Evolutionary conservation across 2,888 invertebrate species (phyloP).

Genomic region (Octodonta nipae): DNA sequence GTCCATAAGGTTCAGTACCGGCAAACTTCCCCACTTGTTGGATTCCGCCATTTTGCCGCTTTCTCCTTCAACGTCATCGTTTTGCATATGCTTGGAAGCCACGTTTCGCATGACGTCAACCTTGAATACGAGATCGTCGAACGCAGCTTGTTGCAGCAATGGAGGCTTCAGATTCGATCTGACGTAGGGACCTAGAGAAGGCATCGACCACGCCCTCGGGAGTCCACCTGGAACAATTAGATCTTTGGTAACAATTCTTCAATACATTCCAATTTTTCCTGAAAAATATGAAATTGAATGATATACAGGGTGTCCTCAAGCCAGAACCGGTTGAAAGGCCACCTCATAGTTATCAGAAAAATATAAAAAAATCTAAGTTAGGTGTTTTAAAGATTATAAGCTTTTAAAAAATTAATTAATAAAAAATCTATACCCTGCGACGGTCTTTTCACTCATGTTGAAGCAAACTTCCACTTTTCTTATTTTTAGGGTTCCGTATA

Average conservation of each 20-base stretch:
- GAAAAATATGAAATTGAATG: too few relatives aligned
- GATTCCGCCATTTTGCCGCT: background rate
- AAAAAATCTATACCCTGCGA: too few relatives aligned
- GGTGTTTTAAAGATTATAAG: too few relatives aligned
- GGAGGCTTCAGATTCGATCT: conserved; percentile 62
- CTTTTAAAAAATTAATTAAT: too few relatives aligned
- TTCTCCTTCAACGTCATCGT: conserved; percentile 32
- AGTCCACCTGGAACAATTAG: conserved; percentile 26
- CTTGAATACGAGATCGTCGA: conserved; percentile 66
- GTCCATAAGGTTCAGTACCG: conserved; percentile 26
- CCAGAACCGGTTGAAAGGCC: too few relatives aligned
- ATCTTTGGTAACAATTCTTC: background rate
- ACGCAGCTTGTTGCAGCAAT: conserved; percentile 71
- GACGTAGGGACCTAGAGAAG: conserved; percentile 38
- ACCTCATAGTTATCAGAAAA: too few relatives aligned
- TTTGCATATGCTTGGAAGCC: conserved; percentile 41
- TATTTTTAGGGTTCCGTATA: too few relatives aligned
- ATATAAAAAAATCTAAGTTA: too few relatives aligned
- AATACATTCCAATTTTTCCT: too few relatives aligned
- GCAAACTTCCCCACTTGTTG: conserved; percentile 29
- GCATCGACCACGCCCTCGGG: conserved; percentile 34
- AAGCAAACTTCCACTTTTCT: too few relatives aligned
- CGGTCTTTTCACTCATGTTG: too few relatives aligned
- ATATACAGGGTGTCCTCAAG: too few relatives aligned
- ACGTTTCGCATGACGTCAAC: conserved; percentile 76